Evolutionary conservation across 2,888 invertebrate species (phyloP).

Genomic region (Hesperia comma): DNA sequence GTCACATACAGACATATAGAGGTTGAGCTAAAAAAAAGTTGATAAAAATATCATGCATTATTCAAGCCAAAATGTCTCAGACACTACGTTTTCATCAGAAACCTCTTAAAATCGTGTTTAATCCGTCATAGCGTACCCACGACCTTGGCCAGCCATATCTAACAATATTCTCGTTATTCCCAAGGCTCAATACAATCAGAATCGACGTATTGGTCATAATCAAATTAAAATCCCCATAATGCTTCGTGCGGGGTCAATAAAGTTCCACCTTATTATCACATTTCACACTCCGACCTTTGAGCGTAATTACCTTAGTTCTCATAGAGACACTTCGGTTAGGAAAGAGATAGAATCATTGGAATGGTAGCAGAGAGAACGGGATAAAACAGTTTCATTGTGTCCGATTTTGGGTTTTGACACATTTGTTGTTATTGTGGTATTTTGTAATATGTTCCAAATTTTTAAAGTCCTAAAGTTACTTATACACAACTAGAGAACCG

Average conservation of each 20-base stretch:
- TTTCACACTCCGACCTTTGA: slow-evolving; percentile 67
- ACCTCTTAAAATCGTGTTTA: too few relatives aligned
- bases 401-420: slow-evolving; percentile 10
- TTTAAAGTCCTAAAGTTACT: not conserved
- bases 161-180: slow-evolving; percentile 25
- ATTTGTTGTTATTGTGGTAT: slow-evolving; percentile 13
- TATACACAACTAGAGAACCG: too few relatives aligned
- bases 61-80: too few relatives aligned
- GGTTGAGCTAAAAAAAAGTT: too few relatives aligned
- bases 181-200: slow-evolving; percentile 37
- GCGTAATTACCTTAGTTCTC: slow-evolving; percentile 76
- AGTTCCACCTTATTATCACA: slow-evolving; percentile 68
- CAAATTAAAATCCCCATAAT: slow-evolving; percentile 61
- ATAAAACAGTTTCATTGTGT: slow-evolving; percentile 33
- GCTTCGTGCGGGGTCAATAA: slow-evolving; percentile 54
- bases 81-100: too few relatives aligned
- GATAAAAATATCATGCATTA: too few relatives aligned
- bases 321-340: slow-evolving; percentile 51
- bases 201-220: slow-evolving; percentile 59
- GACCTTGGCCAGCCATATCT: not conserved
- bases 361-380: slow-evolving; percentile 39
- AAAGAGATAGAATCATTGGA: slow-evolving; percentile 48
- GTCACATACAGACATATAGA: too few relatives aligned
- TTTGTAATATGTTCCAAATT: slow-evolving; percentile 12
- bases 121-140: not conserved